Percentiles rank a stretch among this genome's conserved stretches.
phyloP scores from a whole-genome alignment of 2,797 vertebrate genomes.

The Myiotriccus ornatus region DNA sequence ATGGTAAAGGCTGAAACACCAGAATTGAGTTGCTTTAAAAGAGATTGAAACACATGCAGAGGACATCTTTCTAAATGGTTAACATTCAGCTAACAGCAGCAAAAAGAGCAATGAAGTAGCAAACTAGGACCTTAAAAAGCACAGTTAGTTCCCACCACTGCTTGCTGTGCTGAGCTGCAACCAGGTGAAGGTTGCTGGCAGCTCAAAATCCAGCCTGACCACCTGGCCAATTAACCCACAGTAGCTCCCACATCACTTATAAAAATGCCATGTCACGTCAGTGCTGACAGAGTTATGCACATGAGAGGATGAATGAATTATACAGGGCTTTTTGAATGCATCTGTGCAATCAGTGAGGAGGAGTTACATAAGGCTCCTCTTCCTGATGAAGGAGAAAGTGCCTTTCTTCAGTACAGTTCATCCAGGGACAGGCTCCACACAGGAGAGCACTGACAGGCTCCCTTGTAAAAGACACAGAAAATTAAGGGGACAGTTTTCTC shows the following conservation, averaged over 20 bases:
- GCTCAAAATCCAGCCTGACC: background rate
- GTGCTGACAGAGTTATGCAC: background rate
- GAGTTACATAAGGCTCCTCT: constrained; percentile 23
- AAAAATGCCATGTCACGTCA: background rate
- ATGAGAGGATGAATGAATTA: constrained; percentile 39
- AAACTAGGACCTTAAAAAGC: background rate
- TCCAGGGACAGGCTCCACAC: background rate
- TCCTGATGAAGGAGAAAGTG: background rate
- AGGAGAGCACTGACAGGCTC: background rate
- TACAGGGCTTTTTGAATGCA: constrained; percentile 14
- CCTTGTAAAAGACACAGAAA: background rate
- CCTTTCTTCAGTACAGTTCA: background rate
- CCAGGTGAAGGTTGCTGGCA: background rate
- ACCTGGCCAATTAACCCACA: background rate
- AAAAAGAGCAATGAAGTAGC: background rate
- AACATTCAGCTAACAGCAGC: background rate
- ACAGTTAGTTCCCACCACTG: background rate
- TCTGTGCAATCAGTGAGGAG: constrained; percentile 15
- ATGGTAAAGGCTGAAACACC: background rate
- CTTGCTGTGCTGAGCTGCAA: background rate
- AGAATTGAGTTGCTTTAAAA: background rate
- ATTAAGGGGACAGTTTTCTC: background rate
- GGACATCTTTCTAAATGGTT: background rate
- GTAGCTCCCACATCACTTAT: background rate
- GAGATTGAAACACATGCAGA: accelerated